phyloP scores from a whole-genome alignment of 1,140 invertebrate species.

The Lepidotrigona ventralis region DNA sequence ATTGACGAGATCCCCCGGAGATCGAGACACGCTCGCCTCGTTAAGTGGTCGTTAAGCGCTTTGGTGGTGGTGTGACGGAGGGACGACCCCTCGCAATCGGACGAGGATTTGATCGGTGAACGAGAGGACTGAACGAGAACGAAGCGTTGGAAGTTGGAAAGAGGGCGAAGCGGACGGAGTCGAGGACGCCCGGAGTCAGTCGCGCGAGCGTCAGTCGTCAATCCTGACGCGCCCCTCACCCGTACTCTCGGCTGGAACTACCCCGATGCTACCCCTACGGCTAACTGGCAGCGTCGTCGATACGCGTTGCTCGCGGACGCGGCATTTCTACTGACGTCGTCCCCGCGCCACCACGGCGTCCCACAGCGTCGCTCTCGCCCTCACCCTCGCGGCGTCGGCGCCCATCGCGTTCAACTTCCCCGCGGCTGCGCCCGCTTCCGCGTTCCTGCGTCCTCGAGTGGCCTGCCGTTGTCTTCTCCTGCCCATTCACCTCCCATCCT shows the following conservation, averaged over 20 bases:
- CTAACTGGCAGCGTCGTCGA: conserved; percentile 19
- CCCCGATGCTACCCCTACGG: conserved; percentile 34
- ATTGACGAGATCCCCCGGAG: not conserved
- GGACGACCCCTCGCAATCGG: no score
- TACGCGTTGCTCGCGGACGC: conserved; percentile 27
- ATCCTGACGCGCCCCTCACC: conserved; percentile 10
- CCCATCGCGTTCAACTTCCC: not conserved
- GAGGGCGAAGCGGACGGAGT: conserved; percentile 1
- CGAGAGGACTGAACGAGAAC: no score
- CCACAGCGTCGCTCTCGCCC: conserved; percentile 8
- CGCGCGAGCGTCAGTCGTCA: conserved; percentile 21
- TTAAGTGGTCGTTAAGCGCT: no score
- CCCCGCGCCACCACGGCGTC: not conserved
- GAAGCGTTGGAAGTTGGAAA: not conserved
- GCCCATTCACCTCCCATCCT: conserved; percentile 17
- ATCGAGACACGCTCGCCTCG: no score
- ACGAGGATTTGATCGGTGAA: not conserved
- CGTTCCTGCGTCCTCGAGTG: conserved; percentile 38
- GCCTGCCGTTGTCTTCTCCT: conserved; percentile 41
- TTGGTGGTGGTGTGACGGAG: no score
- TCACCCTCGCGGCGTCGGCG: conserved; percentile 18
- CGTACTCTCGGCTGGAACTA: conserved; percentile 47
- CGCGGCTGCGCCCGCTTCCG: conserved; percentile 43
- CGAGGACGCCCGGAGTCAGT: conserved; percentile 14
- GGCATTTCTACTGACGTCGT: conserved; percentile 49